These are phyloP conservation scores for Cephalopterus ornatus DNA, from an alignment of 2,113 vertebrate genomes.

Conservation along the genomic window DNA sequence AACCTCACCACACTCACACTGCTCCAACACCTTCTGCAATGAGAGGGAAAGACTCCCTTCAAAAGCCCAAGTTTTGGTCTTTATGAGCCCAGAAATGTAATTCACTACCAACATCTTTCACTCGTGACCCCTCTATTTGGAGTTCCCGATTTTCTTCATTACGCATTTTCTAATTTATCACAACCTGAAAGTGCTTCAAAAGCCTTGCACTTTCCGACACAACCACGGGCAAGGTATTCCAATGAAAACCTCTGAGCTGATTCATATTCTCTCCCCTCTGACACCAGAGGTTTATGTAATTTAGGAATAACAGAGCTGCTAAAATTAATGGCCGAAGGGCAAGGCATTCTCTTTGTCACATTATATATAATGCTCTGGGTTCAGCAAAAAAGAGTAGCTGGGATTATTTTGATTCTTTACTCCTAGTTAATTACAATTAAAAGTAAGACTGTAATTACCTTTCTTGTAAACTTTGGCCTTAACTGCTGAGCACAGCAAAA, in stretches of 20 bases:
- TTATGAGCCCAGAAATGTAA: background rate
- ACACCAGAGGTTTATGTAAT: constrained; percentile 37
- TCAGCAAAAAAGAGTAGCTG: constrained; percentile 19
- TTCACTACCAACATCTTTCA: constrained; percentile 36
- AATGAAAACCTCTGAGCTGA: constrained; percentile 27
- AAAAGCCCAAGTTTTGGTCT: background rate
- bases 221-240: background rate
- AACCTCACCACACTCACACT: background rate
- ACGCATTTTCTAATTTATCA: constrained; percentile 60
- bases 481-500: constrained; percentile 26
- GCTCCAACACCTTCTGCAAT: background rate
- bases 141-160: constrained; percentile 61
- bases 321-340: constrained; percentile 45
- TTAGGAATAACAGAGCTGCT: constrained; percentile 39
- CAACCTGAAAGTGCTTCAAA: constrained; percentile 42
- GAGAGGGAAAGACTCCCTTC: background rate
- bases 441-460: constrained; percentile 34
- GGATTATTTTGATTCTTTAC: constrained; percentile 46
- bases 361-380: constrained; percentile 28
- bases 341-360: constrained; percentile 18
- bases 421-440: constrained; percentile 56
- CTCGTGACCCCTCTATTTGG: constrained; percentile 34
- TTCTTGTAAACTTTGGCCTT: constrained; percentile 44
- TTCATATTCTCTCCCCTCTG: constrained; percentile 32
- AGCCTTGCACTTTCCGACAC: constrained; percentile 44